These are phyloP conservation scores for Callipepla californica DNA, from an alignment of 2,113 vertebrate species.

Conservation along the genomic window DNA sequence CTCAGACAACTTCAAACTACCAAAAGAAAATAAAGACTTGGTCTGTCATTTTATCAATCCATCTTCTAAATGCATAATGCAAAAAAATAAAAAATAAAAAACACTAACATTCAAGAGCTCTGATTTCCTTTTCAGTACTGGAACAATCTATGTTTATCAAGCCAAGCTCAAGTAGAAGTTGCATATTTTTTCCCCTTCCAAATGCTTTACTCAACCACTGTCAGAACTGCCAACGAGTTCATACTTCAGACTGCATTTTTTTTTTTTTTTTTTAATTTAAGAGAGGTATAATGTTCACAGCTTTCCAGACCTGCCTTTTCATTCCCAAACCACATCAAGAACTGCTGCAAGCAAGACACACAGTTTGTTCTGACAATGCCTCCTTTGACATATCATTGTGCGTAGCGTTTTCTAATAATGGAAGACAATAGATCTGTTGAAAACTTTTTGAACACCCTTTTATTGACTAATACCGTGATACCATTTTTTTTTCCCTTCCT, in stretches of 20 bases:
- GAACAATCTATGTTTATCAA: background rate
- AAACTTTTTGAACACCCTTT: background rate
- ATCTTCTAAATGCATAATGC: background rate
- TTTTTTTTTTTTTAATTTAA: background rate
- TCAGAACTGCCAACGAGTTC: background rate
- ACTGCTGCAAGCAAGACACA: accelerated
- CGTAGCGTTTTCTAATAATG: background rate
- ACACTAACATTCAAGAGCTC: background rate
- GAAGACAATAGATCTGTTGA: background rate
- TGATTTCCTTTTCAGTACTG: background rate
- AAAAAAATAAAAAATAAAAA: background rate
- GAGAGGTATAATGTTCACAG: background rate
- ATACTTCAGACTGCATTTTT: background rate
- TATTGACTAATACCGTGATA: background rate
- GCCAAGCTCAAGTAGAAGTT: background rate
- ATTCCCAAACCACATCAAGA: background rate
- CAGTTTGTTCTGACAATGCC: background rate
- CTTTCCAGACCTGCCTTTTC: background rate
- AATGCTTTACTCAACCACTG: background rate
- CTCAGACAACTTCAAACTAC: background rate
- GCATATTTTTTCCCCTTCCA: background rate
- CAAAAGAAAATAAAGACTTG: background rate
- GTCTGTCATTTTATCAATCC: too few relatives aligned
- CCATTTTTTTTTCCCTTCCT: background rate
- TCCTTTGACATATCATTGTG: background rate